Percentiles rank a stretch among this genome's conserved stretches.
phyloP scores from a whole-genome alignment of 2,797 vertebrate genomes.

The Rousettus madagascariensis region DNA sequence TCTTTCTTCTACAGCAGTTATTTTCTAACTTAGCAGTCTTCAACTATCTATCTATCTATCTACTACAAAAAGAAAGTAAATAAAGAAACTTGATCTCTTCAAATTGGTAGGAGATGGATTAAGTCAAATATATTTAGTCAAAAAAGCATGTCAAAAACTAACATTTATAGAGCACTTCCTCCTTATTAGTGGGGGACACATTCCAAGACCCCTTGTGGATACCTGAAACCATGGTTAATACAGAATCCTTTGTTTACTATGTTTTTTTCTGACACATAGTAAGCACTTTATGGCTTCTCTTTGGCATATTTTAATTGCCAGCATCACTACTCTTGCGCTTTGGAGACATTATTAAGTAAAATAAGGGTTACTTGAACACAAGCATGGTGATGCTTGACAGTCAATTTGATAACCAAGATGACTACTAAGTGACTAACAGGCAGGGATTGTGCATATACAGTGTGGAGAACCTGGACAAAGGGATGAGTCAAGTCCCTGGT shows the following conservation, averaged over 20 bases:
- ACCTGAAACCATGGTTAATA: neutral
- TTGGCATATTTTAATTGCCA: neutral
- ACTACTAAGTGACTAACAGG: neutral
- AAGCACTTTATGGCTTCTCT: neutral
- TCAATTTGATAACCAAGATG: neutral
- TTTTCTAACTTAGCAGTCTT: neutral
- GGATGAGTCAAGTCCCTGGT: neutral
- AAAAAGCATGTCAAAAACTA: neutral
- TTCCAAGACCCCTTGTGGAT: neutral
- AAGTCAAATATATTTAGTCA: neutral
- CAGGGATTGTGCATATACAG: neutral
- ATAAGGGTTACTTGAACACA: neutral
- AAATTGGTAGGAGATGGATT: neutral
- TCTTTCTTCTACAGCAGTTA: neutral
- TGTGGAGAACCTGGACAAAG: neutral
- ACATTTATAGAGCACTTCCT: neutral
- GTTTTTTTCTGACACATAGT: neutral
- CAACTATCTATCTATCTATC: neutral
- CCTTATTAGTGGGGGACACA: neutral
- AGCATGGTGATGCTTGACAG: neutral
- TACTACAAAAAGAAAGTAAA: neutral
- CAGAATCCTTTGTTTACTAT: neutral
- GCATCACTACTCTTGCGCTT: neutral
- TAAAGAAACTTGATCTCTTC: neutral
- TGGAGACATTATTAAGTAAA: neutral